These are phyloP conservation scores for Anolis sagrei DNA, from an alignment of 2,113 vertebrate genomes.

Conservation along the genomic window DNA sequence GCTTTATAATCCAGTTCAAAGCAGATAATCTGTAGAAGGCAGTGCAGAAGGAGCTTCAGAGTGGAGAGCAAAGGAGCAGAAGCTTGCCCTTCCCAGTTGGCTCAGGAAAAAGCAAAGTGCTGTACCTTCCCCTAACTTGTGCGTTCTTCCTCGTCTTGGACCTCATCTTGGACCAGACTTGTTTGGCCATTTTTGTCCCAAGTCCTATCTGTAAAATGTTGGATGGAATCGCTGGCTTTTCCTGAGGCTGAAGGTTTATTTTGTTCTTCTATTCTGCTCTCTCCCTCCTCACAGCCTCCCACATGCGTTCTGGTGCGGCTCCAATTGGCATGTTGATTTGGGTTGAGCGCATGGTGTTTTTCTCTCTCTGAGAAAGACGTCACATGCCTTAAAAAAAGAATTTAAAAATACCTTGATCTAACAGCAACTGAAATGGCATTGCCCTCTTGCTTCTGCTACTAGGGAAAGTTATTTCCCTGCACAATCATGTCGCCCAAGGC, in stretches of 20 bases:
- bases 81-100: neutral
- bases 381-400: neutral
- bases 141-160: neutral
- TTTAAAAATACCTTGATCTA: neutral
- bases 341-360: too few species aligned
- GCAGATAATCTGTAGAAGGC: too few species aligned
- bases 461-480: neutral
- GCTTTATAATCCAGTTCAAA: too few species aligned
- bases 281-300: neutral
- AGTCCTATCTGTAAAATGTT: too few species aligned
- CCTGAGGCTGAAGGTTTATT: neutral
- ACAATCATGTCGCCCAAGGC: too few species aligned
- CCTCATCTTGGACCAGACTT: too few species aligned
- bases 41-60: too few species aligned
- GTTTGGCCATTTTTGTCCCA: too few species aligned
- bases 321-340: neutral
- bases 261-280: neutral
- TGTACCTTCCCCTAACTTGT: neutral
- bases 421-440: neutral
- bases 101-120: neutral
- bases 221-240: neutral
- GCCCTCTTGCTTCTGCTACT: neutral
- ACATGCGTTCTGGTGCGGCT: conserved; percentile 1
- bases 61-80: neutral
- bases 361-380: neutral